phyloP scores from a whole-genome alignment of 2,113 vertebrate genomes.

The Andinoacara biseriatus region DNA sequence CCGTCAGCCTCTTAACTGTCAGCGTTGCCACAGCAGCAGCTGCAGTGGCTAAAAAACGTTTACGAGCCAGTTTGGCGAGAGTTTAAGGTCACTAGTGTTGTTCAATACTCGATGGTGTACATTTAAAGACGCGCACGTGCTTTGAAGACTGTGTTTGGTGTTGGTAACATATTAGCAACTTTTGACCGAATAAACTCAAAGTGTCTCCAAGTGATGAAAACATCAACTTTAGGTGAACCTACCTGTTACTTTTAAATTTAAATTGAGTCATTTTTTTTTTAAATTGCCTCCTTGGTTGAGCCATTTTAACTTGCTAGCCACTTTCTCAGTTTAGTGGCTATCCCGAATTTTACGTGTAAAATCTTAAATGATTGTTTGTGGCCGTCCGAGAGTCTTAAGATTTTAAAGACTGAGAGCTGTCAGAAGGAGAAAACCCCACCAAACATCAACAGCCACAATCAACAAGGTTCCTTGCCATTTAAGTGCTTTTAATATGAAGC shows the following conservation, averaged over 20 bases:
- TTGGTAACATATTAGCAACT: neutral
- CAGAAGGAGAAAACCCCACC: neutral
- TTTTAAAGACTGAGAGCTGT: neutral
- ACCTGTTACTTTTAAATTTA: neutral
- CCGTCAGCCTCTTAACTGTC: no score
- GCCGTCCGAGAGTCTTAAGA: neutral
- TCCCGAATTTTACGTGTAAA: neutral
- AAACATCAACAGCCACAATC: no score
- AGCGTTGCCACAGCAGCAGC: neutral
- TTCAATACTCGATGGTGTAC: neutral
- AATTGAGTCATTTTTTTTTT: neutral
- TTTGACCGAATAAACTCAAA: neutral
- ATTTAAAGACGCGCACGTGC: neutral
- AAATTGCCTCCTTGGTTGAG: neutral
- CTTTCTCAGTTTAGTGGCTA: neutral
- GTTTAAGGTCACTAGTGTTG: neutral
- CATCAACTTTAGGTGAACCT: neutral
- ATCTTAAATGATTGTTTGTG: neutral
- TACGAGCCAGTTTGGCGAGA: neutral
- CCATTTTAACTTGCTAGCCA: neutral
- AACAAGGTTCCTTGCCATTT: neutral
- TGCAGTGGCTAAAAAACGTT: neutral
- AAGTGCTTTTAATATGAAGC: neutral
- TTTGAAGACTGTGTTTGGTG: neutral
- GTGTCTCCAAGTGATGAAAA: neutral